Percentiles rank a stretch among this genome's conserved stretches.
phyloP scores from a whole-genome alignment of 35 echinoderm and acorn worm species.

The Strongylocentrotus purpuratus region DNA sequence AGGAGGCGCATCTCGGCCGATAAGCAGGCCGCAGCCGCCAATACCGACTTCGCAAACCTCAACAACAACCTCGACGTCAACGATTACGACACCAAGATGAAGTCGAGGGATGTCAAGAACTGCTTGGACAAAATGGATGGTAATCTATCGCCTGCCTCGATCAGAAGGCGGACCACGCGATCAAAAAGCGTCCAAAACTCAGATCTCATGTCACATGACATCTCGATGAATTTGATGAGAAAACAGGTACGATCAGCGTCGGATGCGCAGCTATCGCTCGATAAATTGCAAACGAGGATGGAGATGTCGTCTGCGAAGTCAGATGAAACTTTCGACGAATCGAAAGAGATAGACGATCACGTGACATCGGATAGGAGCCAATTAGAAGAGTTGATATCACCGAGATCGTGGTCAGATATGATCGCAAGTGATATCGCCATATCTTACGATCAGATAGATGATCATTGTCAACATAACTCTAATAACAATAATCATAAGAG shows the following conservation, averaged over 20 bases:
- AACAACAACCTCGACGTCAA: not conserved
- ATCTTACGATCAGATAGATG: not conserved
- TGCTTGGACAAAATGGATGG: not conserved
- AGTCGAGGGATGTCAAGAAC: not conserved
- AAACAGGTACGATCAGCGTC: not conserved
- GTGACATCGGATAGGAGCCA: not conserved
- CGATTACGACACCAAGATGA: not conserved
- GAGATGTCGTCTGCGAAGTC: not conserved
- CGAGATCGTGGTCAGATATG: conserved; percentile 18
- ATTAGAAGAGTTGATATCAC: conserved; percentile 15
- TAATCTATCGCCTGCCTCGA: not conserved
- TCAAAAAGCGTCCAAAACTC: not conserved
- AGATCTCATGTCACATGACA: not conserved
- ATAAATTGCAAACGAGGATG: not conserved
- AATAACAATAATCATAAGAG: not conserved
- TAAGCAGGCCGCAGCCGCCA: not conserved
- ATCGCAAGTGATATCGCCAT: not conserved
- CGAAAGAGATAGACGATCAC: not conserved
- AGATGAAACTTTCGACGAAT: not conserved
- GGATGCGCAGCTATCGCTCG: not conserved
- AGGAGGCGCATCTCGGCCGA: not conserved
- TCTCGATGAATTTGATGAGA: not conserved
- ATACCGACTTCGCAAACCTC: not conserved
- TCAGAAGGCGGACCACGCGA: not conserved
- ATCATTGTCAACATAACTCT: not conserved